Conservation (phyloP, 2,113 vertebrate genomes). For the Plecotus auritus region DNA sequence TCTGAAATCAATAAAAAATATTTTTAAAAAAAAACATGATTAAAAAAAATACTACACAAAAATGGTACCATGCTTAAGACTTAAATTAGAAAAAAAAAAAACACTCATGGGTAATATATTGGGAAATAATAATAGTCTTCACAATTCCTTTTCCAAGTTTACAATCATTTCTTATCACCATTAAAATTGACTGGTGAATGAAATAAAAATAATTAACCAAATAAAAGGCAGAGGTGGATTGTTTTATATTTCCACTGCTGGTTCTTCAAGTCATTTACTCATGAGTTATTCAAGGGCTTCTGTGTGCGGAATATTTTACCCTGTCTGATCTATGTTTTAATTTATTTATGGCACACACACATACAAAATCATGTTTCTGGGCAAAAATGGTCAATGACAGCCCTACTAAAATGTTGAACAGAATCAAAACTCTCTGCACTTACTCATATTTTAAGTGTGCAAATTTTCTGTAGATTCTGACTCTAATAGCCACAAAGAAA, state of each 20-base stretch:
- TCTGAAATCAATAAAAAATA: no score
- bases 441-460: background rate
- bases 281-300: background rate
- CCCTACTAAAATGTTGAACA: background rate
- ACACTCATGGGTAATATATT: background rate
- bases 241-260: background rate
- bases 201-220: constrained; percentile 12
- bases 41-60: background rate
- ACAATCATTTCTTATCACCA: background rate
- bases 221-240: background rate
- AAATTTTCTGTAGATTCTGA: constrained; percentile 10
- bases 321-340: background rate
- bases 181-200: background rate
- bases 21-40: no score
- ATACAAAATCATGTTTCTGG: background rate
- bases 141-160: constrained; percentile 11
- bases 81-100: background rate
- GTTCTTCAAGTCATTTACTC: background rate
- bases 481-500: background rate
- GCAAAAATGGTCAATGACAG: background rate
- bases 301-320: background rate
- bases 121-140: background rate
- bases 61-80: background rate
- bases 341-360: background rate
- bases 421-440: background rate